Conservation (phyloP, 1,140 invertebrate genomes). For the Eciton burchellii region DNA sequence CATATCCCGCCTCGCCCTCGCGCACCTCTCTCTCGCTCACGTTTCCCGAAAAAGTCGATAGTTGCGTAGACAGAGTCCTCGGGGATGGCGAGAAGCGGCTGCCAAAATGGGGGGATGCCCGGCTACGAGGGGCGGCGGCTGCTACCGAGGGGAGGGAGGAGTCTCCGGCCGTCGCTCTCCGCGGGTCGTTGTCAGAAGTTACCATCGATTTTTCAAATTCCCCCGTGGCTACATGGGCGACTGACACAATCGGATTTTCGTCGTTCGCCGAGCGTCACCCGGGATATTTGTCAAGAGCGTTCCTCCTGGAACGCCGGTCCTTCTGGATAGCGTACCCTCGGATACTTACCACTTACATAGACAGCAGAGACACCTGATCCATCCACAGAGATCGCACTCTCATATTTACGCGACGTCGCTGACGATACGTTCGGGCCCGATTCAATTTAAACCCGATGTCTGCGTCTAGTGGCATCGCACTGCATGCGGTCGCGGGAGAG, state of each 20-base stretch:
- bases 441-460: neutral
- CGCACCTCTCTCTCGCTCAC: slow-evolving; percentile 4
- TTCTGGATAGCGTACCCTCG: slow-evolving; percentile 6
- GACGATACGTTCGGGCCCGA: neutral
- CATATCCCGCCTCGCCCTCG: slow-evolving; percentile 45
- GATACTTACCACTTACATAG: slow-evolving; percentile 41
- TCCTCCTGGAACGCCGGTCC: slow-evolving; percentile 19
- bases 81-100: slow-evolving; percentile 43
- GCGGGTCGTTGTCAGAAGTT: slow-evolving; percentile 55
- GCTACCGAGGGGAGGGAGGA: neutral
- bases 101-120: slow-evolving; percentile 38
- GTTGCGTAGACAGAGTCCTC: slow-evolving; percentile 55
- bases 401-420: neutral
- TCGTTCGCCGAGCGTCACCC: slow-evolving; percentile 57
- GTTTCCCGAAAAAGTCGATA: slow-evolving; percentile 54
- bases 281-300: slow-evolving; percentile 47
- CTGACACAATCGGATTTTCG: slow-evolving; percentile 59
- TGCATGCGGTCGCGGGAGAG: too few species aligned
- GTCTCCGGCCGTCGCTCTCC: neutral
- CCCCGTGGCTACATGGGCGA: slow-evolving; percentile 48
- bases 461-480: too few species aligned
- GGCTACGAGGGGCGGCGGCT: neutral
- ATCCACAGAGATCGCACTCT: slow-evolving; percentile 1
- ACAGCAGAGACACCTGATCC: neutral
- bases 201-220: slow-evolving; percentile 59